These are phyloP conservation scores for Macropodus opercularis DNA, from an alignment of 2,797 vertebrate species.

Conservation along the genomic window DNA sequence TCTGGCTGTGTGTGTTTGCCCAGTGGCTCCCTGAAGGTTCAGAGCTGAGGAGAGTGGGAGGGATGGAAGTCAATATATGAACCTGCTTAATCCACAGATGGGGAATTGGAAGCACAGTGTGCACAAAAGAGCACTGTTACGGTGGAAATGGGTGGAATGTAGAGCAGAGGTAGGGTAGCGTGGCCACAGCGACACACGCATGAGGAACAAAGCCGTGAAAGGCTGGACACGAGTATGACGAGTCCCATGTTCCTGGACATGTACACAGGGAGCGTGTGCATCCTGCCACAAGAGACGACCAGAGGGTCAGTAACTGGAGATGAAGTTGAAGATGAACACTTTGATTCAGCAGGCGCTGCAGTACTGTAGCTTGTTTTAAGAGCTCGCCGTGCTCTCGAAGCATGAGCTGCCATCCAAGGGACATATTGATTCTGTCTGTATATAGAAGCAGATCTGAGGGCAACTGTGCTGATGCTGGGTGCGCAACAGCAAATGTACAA, in stretches of 20 bases:
- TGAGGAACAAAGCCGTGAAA: not conserved
- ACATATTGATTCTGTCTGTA: conserved; percentile 45
- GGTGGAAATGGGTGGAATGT: conserved; percentile 10
- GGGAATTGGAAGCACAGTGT: conserved; percentile 3
- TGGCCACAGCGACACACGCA: not conserved
- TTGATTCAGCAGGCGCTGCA: conserved; percentile 38
- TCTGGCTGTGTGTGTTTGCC: conserved; percentile 26
- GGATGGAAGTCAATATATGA: conserved; percentile 46
- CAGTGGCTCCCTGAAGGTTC: conserved; percentile 22
- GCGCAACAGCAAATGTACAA: conserved; percentile 29
- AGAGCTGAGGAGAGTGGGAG: conserved; percentile 9
- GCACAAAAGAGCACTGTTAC: conserved; percentile 9
- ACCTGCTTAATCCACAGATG: conserved; percentile 19
- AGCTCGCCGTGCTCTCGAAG: conserved; percentile 36
- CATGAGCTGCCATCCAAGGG: conserved; percentile 50
- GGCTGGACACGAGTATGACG: not conserved
- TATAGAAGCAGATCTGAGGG: conserved; percentile 54
- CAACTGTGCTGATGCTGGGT: conserved; percentile 37
- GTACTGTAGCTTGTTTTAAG: conserved; percentile 51
- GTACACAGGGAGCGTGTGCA: not conserved
- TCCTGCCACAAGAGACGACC: not conserved
- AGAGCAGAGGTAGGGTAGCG: not conserved
- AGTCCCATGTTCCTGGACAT: conserved; percentile 3
- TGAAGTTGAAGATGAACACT: conserved; percentile 21
- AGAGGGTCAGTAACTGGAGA: conserved; percentile 7